Conservation (phyloP, 2,797 vertebrate genomes). For the Pogoniulus pusillus region DNA sequence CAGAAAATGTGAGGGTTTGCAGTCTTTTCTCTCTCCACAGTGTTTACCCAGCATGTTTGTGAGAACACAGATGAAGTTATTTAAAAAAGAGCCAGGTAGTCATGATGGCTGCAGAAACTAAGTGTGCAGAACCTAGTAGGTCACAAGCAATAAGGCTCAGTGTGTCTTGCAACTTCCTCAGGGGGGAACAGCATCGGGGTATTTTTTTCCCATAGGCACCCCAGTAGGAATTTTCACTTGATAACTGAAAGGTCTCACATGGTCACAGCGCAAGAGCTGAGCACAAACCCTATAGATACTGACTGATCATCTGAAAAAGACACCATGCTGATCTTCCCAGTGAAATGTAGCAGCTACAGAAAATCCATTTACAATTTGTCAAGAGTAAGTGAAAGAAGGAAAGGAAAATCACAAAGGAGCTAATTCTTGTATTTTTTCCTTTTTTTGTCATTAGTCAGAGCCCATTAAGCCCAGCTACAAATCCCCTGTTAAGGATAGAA, state of each 20-base stretch:
- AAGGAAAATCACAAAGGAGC: constrained; percentile 22
- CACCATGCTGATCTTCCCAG: not conserved
- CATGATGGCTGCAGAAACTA: not conserved
- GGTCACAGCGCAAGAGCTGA: not conserved
- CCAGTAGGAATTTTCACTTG: not conserved
- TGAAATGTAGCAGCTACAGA: not conserved
- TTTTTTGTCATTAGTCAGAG: constrained; percentile 22
- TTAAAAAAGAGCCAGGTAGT: not conserved
- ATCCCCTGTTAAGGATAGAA: not conserved
- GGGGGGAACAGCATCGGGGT: not conserved
- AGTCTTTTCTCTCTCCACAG: not conserved
- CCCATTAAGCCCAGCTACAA: not conserved
- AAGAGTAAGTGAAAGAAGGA: not conserved
- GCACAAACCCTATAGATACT: not conserved
- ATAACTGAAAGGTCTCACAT: not conserved
- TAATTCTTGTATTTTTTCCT: constrained; percentile 26
- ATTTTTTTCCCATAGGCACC: not conserved
- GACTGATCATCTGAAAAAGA: not conserved
- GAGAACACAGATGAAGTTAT: not conserved
- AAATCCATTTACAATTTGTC: constrained; percentile 34
- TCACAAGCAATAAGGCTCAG: not conserved
- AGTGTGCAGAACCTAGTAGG: not conserved
- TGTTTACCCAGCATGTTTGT: not conserved
- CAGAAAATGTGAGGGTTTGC: not conserved
- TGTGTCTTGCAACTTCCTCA: not conserved